phyloP scores from a whole-genome alignment of 2,888 invertebrate genomes.

The Geotrupes spiniger region DNA sequence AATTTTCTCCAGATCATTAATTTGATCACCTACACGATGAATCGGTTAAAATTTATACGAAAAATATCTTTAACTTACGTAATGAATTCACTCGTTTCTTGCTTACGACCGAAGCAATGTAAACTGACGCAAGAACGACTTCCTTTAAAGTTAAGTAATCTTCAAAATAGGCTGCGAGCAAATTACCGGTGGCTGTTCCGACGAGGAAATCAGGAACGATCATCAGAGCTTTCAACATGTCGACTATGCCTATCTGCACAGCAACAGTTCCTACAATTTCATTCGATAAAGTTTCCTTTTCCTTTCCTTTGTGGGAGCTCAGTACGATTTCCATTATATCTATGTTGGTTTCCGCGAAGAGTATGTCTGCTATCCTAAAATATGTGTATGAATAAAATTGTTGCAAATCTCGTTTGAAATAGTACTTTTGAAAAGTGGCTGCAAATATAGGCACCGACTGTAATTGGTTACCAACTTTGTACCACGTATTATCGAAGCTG shows the following conservation, averaged over 20 bases:
- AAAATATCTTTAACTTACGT: neutral
- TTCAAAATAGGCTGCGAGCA: conserved; percentile 89
- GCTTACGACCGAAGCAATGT: no score
- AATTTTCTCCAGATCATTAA: neutral
- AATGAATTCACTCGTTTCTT: no score
- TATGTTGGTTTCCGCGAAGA: neutral
- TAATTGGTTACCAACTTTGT: conserved; percentile 1
- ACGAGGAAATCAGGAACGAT: conserved; percentile 32
- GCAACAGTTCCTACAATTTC: conserved; percentile 45
- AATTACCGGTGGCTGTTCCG: conserved; percentile 84
- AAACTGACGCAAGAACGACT: conserved; percentile 44
- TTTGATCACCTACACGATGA: neutral
- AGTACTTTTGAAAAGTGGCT: conserved; percentile 8
- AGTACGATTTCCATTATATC: conserved; percentile 12
- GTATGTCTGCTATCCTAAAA: conserved; percentile 10
- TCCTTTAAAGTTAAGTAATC: conserved; percentile 80
- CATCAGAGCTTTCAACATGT: conserved; percentile 54
- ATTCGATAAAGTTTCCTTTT: conserved; percentile 5
- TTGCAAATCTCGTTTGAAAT: no score
- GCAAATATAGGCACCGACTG: conserved; percentile 11
- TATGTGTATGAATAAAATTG: no score
- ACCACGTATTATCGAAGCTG: conserved; percentile 7
- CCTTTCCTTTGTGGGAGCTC: neutral
- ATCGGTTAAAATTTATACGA: no score
- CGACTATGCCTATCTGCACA: conserved; percentile 54